Evolutionary conservation across 2,113 vertebrate genomes (phyloP).

Genomic region (Chauna torquata): DNA sequence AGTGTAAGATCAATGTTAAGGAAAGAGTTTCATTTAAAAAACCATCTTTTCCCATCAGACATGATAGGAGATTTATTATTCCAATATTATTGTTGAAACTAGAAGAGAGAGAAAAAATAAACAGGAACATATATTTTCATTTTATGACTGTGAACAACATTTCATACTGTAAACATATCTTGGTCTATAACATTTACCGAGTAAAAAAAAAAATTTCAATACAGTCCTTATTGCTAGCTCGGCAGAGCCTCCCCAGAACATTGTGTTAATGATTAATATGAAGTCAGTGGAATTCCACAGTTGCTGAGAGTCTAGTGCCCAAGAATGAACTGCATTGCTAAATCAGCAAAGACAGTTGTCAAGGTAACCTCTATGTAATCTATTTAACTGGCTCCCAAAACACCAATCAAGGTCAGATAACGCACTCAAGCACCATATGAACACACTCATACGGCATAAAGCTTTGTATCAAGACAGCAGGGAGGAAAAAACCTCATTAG

Average conservation of each 20-base stretch:
- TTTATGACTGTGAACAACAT: conserved; percentile 57
- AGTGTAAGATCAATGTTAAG: conserved; percentile 54
- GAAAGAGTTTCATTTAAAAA: conserved; percentile 54
- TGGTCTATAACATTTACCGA: conserved; percentile 61
- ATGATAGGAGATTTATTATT: conserved; percentile 70
- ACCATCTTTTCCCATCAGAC: conserved; percentile 67
- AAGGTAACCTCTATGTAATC: conserved; percentile 93
- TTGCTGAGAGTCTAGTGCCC: conserved; percentile 84
- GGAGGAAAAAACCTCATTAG: conserved; percentile 88
- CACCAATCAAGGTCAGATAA: conserved; percentile 92
- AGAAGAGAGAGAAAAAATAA: conserved; percentile 46
- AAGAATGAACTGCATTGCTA: conserved; percentile 90
- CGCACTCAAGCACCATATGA: conserved; percentile 82
- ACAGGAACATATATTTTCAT: conserved; percentile 53
- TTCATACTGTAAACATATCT: conserved; percentile 67
- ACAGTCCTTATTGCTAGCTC: conserved; percentile 77
- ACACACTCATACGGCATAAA: conserved; percentile 83
- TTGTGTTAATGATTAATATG: conserved; percentile 90
- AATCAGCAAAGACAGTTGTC: conserved; percentile 95
- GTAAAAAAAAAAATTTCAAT: conserved; percentile 70
- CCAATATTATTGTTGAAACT: conserved; percentile 51
- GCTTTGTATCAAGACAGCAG: conserved; percentile 87
- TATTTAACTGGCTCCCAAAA: conserved; percentile 91
- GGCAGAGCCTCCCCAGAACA: conserved; percentile 81
- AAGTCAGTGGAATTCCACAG: conserved; percentile 86